Evolutionary conservation across 2,888 invertebrate species (phyloP).

Genomic region (Aquatica leii): DNA sequence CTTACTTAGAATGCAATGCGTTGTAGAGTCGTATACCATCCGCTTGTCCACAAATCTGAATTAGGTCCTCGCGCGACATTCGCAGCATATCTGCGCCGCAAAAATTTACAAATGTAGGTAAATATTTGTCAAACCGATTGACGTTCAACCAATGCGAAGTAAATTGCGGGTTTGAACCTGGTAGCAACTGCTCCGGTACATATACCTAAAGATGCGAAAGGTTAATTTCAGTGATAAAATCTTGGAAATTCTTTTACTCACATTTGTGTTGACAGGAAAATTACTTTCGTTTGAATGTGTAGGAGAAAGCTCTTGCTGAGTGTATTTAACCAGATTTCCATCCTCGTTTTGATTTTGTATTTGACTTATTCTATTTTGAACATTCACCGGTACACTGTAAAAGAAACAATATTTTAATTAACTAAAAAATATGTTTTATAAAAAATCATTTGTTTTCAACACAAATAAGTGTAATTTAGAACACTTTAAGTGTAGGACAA

Average conservation of each 20-base stretch:
- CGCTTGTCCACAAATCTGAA: slow-evolving; percentile 92
- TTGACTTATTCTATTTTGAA: slow-evolving; percentile 13
- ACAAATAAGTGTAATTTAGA: too few relatives aligned
- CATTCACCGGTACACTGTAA: slow-evolving; percentile 13
- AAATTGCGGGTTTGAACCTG: slow-evolving; percentile 63
- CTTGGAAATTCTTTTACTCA: slow-evolving; percentile 14
- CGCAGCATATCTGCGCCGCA: slow-evolving; percentile 89
- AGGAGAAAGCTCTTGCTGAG: slow-evolving; percentile 25
- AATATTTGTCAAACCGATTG: slow-evolving; percentile 80
- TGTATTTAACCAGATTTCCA: slow-evolving; percentile 21
- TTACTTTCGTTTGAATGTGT: slow-evolving; percentile 23
- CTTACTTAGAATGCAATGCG: slow-evolving; percentile 85
- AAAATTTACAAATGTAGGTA: slow-evolving; percentile 82
- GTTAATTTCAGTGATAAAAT: too few relatives aligned
- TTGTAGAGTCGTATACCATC: slow-evolving; percentile 95
- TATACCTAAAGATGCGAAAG: slow-evolving; percentile 19
- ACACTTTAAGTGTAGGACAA: too few relatives aligned
- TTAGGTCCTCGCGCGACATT: slow-evolving; percentile 88
- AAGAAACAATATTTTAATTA: slow-evolving; percentile 1
- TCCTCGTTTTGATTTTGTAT: slow-evolving; percentile 27
- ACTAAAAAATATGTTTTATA: too few relatives aligned
- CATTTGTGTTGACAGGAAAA: slow-evolving; percentile 22
- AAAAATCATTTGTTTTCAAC: too few relatives aligned
- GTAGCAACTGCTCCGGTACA: slow-evolving; percentile 21
- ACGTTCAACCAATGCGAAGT: slow-evolving; percentile 81